Evolutionary conservation across 64 coral and sea anemone genomes (phyloP).

Genomic region (Pachyseris speciosa): DNA sequence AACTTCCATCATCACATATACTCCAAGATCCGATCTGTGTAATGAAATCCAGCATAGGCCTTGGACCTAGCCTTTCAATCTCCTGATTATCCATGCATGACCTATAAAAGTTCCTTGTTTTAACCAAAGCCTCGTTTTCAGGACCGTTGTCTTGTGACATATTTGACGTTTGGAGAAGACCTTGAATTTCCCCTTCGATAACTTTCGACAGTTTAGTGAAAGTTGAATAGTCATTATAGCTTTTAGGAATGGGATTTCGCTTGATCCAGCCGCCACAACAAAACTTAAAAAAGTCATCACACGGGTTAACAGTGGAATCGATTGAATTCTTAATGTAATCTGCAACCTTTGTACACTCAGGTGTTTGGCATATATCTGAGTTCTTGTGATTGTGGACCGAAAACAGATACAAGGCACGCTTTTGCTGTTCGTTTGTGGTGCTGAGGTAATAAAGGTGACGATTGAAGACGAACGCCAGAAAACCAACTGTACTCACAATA

Average conservation of each 20-base stretch:
- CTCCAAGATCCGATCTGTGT: constrained; percentile 91
- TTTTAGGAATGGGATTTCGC: constrained; percentile 88
- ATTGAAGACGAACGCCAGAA: constrained; percentile 29
- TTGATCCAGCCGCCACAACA: constrained; percentile 84
- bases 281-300: constrained; percentile 85
- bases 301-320: constrained; percentile 65
- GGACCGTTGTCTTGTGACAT: constrained; percentile 49
- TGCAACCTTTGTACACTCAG: constrained; percentile 70
- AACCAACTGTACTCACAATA: constrained; percentile 38
- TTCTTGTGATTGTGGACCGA: constrained; percentile 30
- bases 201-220: constrained; percentile 86
- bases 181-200: constrained; percentile 69
- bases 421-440: background rate
- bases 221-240: constrained; percentile 94
- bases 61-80: constrained; percentile 85
- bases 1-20: constrained; percentile 74
- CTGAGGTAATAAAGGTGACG: background rate
- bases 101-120: constrained; percentile 78
- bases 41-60: constrained; percentile 83
- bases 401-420: constrained; percentile 5
- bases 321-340: constrained; percentile 58
- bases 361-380: constrained; percentile 29
- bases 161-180: constrained; percentile 42
- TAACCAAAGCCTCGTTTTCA: constrained; percentile 80
- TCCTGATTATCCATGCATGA: constrained; percentile 78